Base-by-base conservation (phyloP, 2,797 vertebrate species). In the Saguinus oedipus region DNA sequence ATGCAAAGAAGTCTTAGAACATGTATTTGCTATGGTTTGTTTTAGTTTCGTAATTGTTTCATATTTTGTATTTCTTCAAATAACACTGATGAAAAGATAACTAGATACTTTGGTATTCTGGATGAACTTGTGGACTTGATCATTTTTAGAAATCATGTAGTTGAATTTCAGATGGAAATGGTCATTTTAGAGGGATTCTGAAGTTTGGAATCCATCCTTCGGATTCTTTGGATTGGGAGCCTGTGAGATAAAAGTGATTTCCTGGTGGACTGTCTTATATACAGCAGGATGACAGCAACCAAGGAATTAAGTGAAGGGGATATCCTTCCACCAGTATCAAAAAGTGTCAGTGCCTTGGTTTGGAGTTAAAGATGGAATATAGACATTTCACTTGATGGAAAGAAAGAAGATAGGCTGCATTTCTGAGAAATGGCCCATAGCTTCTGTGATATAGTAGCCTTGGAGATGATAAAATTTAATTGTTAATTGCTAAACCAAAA, bases 401-500 rank as follows among this genome's bases (percentile, higher is more conserved):
- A 83, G n/a, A 88, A 85, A 72, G 19, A 78, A 74, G 13, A 46
- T 53, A 76, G 19, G 19, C 11, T 86, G 44, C 85, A 57, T 87
- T 75, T 78, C 33, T 88, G 75, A 75, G n/a, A 94, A 93, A 59
- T 75, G 55, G 8, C 55, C 48, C 30, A 61, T 9, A 94, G 30
- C 50, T 82, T 96, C 53, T 74, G 20, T 88, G 70, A 92, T 81
- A 5, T 76, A 44, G 83, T 84, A 85, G 46, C 33, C 33, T 57
- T 88, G 33, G 48, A 87, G 7, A 93, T 87, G 57, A 83, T 82
- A 82, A 85, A 85, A 84, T 79, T 88, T 90, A 93, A 42, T 83
- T 87, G 92, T 55, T 61, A 95, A 75, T 94, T 90, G 11, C 80
- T 82, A 55, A 95, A 88, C 64, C 27, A 68, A 74, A 96, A 88